Evolutionary conservation across 2,113 vertebrate genomes (phyloP).

Genomic region (Falco punctatus): DNA sequence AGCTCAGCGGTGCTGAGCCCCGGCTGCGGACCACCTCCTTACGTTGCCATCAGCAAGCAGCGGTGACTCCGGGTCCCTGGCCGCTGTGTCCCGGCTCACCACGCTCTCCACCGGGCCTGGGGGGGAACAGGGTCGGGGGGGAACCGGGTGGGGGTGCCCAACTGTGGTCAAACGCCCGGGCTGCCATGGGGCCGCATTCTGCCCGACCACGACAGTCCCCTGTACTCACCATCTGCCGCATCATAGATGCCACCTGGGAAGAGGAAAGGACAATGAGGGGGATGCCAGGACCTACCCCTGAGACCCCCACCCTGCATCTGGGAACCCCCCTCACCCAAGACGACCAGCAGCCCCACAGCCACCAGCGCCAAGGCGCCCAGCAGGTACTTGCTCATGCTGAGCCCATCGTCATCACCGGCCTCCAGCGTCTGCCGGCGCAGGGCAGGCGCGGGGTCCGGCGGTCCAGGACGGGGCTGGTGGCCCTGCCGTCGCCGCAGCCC

Average conservation of each 20-base stretch:
- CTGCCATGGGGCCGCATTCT: not conserved
- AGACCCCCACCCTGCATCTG: not conserved
- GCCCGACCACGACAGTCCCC: rapidly evolving
- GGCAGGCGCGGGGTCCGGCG: rapidly evolving
- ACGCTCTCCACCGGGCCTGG: constrained; percentile 40
- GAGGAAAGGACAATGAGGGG: not conserved
- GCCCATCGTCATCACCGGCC: constrained; percentile 32
- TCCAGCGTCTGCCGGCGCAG: not conserved
- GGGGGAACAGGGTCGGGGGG: not conserved
- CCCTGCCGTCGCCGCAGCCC: constrained; percentile 59
- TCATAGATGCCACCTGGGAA: constrained; percentile 82
- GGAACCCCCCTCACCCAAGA: constrained; percentile 77
- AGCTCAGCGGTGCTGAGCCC: not conserved
- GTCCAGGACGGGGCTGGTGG: not conserved
- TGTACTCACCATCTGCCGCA: constrained; percentile 76
- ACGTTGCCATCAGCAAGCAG: not conserved
- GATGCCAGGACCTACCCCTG: rapidly evolving
- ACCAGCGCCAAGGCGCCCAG: constrained; percentile 82
- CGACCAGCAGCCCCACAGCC: constrained; percentile 80
- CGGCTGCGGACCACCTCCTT: rapidly evolving
- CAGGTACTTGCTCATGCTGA: constrained; percentile 84
- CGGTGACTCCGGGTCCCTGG: not conserved
- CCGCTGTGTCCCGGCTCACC: not conserved
- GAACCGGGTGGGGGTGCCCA: not conserved
- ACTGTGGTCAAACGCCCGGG: rapidly evolving